A percentile compares a stretch with the other conserved stretches of the same genome.
phyloP scores from a whole-genome alignment of 2,113 vertebrate genomes.

The Atractosteus spatula region DNA sequence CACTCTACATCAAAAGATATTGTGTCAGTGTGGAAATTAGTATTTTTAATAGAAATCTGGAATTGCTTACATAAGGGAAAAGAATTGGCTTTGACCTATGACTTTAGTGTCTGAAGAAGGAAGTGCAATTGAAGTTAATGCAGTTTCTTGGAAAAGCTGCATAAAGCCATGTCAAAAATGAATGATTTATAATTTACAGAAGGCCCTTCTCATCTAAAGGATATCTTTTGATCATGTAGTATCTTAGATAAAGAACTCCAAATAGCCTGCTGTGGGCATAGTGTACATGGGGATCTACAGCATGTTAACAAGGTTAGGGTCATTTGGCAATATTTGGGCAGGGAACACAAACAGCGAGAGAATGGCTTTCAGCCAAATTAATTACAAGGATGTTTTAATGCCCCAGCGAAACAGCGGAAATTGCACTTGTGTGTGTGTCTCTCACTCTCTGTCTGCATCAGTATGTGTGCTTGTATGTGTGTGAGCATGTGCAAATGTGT shows the following conservation, averaged over 20 bases:
- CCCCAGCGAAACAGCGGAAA: too few relatives aligned
- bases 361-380: conserved; percentile 61
- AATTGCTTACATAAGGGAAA: conserved; percentile 73
- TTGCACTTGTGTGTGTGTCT: neutral
- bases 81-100: conserved; percentile 61
- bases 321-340: conserved; percentile 50
- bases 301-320: conserved; percentile 67
- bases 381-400: conserved; percentile 49
- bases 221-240: conserved; percentile 68
- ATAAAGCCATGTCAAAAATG: conserved; percentile 65
- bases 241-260: conserved; percentile 50
- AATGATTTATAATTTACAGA: conserved; percentile 71
- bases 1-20: conserved; percentile 59
- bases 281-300: conserved; percentile 47
- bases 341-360: conserved; percentile 48
- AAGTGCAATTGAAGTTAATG: conserved; percentile 61
- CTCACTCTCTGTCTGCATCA: neutral
- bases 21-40: conserved; percentile 57
- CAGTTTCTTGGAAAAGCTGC: conserved; percentile 61
- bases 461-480: neutral
- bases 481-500: neutral
- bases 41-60: conserved; percentile 72
- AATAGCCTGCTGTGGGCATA: conserved; percentile 44
- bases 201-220: conserved; percentile 66
- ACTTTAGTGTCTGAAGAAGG: conserved; percentile 59